A percentile compares a stretch with the other conserved stretches of the same genome.
These are phyloP conservation scores for Drosophila paulistorum DNA, from an alignment of 1,140 invertebrate species.

Conservation along the genomic window DNA sequence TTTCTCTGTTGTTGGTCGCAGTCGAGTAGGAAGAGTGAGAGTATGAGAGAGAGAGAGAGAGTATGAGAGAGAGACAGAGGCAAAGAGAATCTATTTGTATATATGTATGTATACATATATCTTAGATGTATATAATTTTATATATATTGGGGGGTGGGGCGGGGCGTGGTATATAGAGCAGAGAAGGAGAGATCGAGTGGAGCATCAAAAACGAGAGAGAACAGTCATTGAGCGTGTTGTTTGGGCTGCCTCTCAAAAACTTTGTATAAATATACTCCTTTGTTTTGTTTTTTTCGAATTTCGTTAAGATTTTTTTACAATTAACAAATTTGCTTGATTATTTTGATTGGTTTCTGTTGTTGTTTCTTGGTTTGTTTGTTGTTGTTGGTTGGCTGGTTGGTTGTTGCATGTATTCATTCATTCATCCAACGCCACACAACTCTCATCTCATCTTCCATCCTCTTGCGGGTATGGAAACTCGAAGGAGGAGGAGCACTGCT, in stretches of 20 bases:
- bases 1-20: conserved; percentile 52
- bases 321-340: conserved; percentile 22
- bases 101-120: too few species aligned
- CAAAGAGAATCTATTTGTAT: too few species aligned
- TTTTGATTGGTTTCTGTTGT: conserved; percentile 27
- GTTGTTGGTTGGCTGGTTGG: conserved; percentile 19
- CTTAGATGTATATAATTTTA: background rate
- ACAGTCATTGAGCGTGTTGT: background rate
- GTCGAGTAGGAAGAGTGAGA: conserved; percentile 1
- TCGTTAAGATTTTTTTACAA: background rate
- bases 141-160: too few species aligned
- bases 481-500: conserved; percentile 48
- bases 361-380: conserved; percentile 35
- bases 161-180: background rate
- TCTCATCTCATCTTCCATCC: conserved; percentile 38
- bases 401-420: conserved; percentile 27
- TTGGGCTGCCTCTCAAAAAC: conserved; percentile 53
- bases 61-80: too few species aligned
- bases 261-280: conserved; percentile 83
- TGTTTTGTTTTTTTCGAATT: conserved; percentile 34
- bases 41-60: conserved; percentile 7
- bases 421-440: conserved; percentile 45
- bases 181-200: conserved; percentile 15
- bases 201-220: conserved; percentile 1
- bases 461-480: conserved; percentile 26